Percentiles rank a stretch among this genome's conserved stretches.
Evolutionary conservation across 2,797 vertebrate species (phyloP).

Genomic region (Muscicapa comitata): DNA sequence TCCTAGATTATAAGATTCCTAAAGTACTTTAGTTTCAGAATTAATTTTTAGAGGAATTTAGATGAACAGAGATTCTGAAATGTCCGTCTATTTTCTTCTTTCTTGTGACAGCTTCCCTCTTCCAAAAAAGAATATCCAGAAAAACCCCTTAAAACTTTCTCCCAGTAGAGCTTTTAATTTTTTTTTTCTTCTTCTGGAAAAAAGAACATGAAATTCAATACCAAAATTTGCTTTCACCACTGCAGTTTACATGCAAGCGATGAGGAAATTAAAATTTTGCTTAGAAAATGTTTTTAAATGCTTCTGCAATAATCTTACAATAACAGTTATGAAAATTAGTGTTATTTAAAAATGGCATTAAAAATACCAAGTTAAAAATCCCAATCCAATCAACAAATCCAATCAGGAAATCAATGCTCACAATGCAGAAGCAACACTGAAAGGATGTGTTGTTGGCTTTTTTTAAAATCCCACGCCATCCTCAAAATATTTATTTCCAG

Average conservation of each 20-base stretch:
- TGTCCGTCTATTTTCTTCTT: background rate
- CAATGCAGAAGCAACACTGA: background rate
- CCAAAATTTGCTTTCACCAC: background rate
- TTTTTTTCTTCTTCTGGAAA: background rate
- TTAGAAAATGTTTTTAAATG: background rate
- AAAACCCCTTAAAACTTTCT: background rate
- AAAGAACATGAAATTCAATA: background rate
- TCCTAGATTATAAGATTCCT: background rate
- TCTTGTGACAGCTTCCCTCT: background rate
- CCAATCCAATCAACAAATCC: background rate
- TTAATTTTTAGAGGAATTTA: background rate
- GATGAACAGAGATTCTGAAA: background rate
- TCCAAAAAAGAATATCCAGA: background rate
- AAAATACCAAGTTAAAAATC: background rate
- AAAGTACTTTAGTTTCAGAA: background rate
- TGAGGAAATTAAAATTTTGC: background rate
- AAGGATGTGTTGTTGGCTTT: background rate
- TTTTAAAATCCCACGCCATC: background rate
- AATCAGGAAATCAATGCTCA: background rate
- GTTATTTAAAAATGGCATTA: background rate
- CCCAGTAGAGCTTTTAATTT: background rate
- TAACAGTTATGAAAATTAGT: background rate
- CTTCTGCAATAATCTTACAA: background rate
- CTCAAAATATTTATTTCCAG: background rate
- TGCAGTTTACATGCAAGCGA: background rate